Conservation (phyloP, 2,113 vertebrate genomes). For the Planiliza haematocheilus region DNA sequence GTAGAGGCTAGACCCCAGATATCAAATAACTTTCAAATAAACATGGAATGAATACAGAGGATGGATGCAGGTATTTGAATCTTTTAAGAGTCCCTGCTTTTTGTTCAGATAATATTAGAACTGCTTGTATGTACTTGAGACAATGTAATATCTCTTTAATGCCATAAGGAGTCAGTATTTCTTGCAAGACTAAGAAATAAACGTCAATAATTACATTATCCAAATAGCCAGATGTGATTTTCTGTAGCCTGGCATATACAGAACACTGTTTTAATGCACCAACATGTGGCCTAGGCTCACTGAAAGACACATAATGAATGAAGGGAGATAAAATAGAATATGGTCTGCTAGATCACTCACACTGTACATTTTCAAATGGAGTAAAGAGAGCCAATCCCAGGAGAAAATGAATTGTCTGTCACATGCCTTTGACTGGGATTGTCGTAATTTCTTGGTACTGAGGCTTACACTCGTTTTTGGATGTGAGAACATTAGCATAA, state of each 20-base stretch:
- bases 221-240: not conserved
- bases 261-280: not conserved
- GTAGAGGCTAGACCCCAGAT: conserved; percentile 32
- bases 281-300: not conserved
- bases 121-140: no score
- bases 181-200: no score
- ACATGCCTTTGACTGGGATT: conserved; percentile 28
- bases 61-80: not conserved
- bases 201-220: no score
- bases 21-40: conserved; percentile 50
- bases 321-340: conserved; percentile 3
- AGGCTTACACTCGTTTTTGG: conserved; percentile 19
- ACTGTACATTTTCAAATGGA: not conserved
- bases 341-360: not conserved
- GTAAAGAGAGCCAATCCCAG: conserved; percentile 16
- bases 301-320: not conserved
- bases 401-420: conserved; percentile 33
- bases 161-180: no score
- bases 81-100: no score
- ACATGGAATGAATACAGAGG: conserved; percentile 23
- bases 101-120: not conserved
- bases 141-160: no score
- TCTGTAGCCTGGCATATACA: not conserved
- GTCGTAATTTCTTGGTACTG: conserved; percentile 10
- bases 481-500: conserved; percentile 67